Evolutionary conservation across 2,888 invertebrate species (phyloP).

Genomic region (Strigamia maritima): DNA sequence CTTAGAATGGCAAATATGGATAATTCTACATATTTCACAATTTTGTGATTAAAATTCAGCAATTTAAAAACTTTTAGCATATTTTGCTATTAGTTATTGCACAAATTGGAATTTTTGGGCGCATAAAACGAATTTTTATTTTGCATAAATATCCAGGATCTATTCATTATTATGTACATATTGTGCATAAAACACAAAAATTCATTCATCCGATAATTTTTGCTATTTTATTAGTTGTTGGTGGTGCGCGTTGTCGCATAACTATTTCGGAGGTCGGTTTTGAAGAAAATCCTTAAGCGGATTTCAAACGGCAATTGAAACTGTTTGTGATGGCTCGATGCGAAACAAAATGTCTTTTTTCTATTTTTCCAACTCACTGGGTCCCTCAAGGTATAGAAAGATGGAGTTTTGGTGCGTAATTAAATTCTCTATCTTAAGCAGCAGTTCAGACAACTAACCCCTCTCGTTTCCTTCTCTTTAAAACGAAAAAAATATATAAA

Average conservation of each 20-base stretch:
- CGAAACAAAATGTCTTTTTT: conserved; percentile 19
- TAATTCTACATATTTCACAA: no score
- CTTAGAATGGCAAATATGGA: no score
- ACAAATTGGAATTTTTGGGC: no score
- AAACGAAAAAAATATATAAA: background rate
- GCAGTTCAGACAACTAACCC: background rate
- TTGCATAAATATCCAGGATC: no score
- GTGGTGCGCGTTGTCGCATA: background rate
- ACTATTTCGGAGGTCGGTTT: background rate
- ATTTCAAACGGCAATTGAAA: conserved; percentile 16
- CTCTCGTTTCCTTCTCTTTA: background rate
- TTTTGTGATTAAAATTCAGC: no score
- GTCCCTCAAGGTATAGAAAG: background rate
- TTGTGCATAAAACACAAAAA: background rate
- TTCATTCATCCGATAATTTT: background rate
- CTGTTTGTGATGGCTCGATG: conserved; percentile 6
- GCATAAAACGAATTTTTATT: no score
- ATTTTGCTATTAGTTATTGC: no score
- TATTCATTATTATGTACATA: no score
- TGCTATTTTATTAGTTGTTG: background rate
- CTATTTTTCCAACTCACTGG: background rate
- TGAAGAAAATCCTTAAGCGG: conserved; percentile 7
- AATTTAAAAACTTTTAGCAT: no score
- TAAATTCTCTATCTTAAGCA: background rate
- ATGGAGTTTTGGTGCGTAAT: conserved; percentile 6